A percentile compares a stretch with the other conserved stretches of the same genome.
phyloP scores from a whole-genome alignment of 1,140 invertebrate species.

The Drosophila orosa region DNA sequence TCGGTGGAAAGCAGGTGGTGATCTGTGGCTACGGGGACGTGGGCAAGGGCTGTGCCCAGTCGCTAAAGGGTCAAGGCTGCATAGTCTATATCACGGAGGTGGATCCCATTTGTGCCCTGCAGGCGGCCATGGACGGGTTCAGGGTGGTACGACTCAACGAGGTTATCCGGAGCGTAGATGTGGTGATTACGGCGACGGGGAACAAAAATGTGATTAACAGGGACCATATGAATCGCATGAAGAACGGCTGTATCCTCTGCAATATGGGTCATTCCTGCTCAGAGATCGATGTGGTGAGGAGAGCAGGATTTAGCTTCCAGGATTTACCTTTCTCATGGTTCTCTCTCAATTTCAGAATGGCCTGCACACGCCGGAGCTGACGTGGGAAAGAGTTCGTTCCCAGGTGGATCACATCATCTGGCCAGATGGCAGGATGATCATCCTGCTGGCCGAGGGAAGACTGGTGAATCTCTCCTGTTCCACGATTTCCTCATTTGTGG shows the following conservation, averaged over 20 bases:
- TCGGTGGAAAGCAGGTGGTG: conserved; percentile 98
- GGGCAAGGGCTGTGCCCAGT: conserved; percentile 98
- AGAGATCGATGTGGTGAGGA: conserved; percentile 96
- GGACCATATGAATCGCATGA: conserved; percentile 98
- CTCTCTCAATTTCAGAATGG: conserved; percentile 89
- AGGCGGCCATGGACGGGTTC: conserved; percentile 99
- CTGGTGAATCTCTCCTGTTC: conserved; percentile 98
- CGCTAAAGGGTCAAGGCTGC: conserved; percentile 96
- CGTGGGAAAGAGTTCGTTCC: conserved; percentile 98
- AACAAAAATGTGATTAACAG: conserved; percentile 98
- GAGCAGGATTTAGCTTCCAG: accelerated
- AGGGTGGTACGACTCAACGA: conserved; percentile 96
- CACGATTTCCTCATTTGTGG: conserved; percentile 98
- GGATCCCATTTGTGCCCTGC: conserved; percentile 98
- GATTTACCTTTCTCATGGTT: background rate
- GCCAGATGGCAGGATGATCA: conserved; percentile 95
- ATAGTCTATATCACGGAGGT: conserved; percentile 98
- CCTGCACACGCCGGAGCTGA: conserved; percentile 95
- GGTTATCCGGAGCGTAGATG: conserved; percentile 95
- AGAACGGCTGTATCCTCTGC: conserved; percentile 97
- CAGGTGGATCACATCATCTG: conserved; percentile 99
- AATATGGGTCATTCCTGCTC: conserved; percentile 99
- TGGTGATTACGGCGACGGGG: conserved; percentile 97
- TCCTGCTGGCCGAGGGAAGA: conserved; percentile 96
- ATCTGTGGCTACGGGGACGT: conserved; percentile 99